Percentiles rank a stretch among this genome's conserved stretches.
Conservation (phyloP, 2,888 invertebrate genomes). For the Seira sanloemensis region DNA sequence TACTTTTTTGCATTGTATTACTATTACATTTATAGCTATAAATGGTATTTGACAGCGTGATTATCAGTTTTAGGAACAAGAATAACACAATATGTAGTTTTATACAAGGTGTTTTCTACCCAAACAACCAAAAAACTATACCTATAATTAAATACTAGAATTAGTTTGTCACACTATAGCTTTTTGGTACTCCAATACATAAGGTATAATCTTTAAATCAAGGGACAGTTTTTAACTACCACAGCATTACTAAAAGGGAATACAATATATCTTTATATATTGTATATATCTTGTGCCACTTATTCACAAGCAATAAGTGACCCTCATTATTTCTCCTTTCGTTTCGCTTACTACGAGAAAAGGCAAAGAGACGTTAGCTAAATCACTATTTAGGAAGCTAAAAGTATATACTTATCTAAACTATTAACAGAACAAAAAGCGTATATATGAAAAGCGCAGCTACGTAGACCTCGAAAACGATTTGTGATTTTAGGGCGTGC, state of each 20-base stretch:
- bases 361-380: not conserved
- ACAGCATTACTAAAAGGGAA: too few species aligned
- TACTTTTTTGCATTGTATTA: not conserved
- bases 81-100: constrained; percentile 33
- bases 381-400: too few species aligned
- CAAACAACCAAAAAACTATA: not conserved
- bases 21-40: not conserved
- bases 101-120: constrained; percentile 35
- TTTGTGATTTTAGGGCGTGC: too few species aligned
- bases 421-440: too few species aligned
- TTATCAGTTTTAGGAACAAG: not conserved
- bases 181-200: not conserved
- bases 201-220: too few species aligned
- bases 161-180: too few species aligned
- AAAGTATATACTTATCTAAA: too few species aligned
- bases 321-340: not conserved
- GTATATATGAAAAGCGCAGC: too few species aligned
- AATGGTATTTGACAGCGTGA: not conserved
- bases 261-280: too few species aligned
- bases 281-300: constrained; percentile 57
- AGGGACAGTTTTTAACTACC: too few species aligned
- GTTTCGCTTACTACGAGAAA: not conserved
- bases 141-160: not conserved
- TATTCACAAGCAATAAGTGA: constrained; percentile 63
- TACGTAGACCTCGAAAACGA: too few species aligned